Evolutionary conservation across 2,797 vertebrate species (phyloP).

Genomic region (Varecia variegata): DNA sequence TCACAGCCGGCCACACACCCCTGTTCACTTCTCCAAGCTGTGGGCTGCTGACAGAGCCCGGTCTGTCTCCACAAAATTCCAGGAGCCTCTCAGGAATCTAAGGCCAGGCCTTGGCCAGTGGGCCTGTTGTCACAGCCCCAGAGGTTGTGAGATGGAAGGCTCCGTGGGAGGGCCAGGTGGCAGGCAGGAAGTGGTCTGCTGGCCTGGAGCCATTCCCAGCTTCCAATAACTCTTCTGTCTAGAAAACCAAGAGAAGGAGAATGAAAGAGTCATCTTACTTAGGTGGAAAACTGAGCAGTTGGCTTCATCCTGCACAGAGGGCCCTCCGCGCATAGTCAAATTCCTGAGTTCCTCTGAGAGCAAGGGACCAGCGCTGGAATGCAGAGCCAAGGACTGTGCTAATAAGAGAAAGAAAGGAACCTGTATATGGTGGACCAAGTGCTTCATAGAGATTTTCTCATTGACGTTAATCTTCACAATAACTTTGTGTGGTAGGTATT

Average conservation of each 20-base stretch:
- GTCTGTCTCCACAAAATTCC: slow-evolving; percentile 85
- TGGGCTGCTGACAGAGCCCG: slow-evolving; percentile 82
- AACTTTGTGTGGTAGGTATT: background rate
- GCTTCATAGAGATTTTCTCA: background rate
- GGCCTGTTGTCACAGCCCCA: slow-evolving; percentile 58
- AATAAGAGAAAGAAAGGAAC: background rate
- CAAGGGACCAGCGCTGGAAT: background rate
- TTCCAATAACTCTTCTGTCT: slow-evolving; percentile 55
- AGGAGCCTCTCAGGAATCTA: slow-evolving; percentile 83
- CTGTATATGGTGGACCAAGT: background rate
- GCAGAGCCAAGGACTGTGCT: background rate
- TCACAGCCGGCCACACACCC: slow-evolving; percentile 75
- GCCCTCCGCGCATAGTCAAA: background rate
- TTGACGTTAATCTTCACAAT: background rate
- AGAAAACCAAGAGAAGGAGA: background rate
- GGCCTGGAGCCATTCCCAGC: slow-evolving; percentile 70
- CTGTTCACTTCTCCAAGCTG: slow-evolving; percentile 80
- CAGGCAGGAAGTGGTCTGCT: slow-evolving; percentile 72
- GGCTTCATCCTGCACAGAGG: background rate
- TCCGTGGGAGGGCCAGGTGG: slow-evolving; percentile 70
- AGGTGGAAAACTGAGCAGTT: background rate
- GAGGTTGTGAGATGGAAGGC: slow-evolving; percentile 76
- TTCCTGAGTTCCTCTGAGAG: background rate
- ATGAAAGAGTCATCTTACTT: slow-evolving; percentile 1
- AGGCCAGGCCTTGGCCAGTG: slow-evolving; percentile 70